Percentiles rank a stretch among this genome's conserved stretches.
phyloP scores from a whole-genome alignment of 2,797 vertebrate species.

The Botia almorhae region DNA sequence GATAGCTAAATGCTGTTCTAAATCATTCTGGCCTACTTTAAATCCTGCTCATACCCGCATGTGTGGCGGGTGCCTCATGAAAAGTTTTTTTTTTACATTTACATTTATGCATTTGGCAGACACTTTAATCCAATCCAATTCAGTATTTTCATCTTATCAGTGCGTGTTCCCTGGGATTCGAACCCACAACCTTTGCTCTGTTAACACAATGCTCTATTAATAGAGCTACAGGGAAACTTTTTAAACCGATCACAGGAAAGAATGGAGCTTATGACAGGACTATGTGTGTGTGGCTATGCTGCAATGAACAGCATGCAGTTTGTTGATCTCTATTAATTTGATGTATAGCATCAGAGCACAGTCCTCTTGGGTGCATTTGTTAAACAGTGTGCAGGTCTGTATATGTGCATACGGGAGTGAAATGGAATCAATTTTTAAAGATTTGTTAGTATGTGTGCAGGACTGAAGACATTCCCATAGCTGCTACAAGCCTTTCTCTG shows the following conservation, averaged over 20 bases:
- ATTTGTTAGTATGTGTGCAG: slow-evolving; percentile 30
- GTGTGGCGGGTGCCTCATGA: neutral
- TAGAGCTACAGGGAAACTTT: neutral
- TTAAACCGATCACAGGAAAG: neutral
- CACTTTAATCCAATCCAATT: no score
- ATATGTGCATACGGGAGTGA: slow-evolving; percentile 27
- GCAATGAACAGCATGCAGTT: slow-evolving; percentile 56
- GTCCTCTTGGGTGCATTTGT: slow-evolving; percentile 56
- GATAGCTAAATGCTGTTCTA: no score
- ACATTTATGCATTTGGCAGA: no score
- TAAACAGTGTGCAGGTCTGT: slow-evolving; percentile 53
- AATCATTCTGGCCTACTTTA: no score
- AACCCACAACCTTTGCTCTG: no score
- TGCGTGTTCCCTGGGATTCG: no score
- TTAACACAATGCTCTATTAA: no score
- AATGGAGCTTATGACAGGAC: slow-evolving; percentile 45
- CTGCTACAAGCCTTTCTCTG: neutral
- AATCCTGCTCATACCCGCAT: no score
- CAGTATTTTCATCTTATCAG: no score
- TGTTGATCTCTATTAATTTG: slow-evolving; percentile 66
- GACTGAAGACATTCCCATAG: neutral
- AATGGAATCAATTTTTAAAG: slow-evolving; percentile 31
- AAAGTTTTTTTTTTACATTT: no score
- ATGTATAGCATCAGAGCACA: slow-evolving; percentile 65
- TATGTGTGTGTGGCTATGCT: slow-evolving; percentile 48